Evolutionary conservation across 2,113 vertebrate genomes (phyloP), one percentile per base, ranked within the genome.

Genomic region (Elaphurus davidianus): DNA sequence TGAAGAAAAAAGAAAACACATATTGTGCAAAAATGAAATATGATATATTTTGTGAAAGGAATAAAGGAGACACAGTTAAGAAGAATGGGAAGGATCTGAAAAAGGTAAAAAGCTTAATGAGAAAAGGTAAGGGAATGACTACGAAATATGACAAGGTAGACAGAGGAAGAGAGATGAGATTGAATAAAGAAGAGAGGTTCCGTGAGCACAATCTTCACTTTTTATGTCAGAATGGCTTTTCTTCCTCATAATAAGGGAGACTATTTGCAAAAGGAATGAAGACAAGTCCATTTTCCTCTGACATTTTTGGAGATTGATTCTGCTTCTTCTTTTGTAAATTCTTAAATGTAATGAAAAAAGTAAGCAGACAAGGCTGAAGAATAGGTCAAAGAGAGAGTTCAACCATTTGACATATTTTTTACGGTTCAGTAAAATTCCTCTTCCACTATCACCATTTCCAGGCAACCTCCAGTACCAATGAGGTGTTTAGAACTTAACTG

Each of bases 201-300:
- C 54, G 8, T 0, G 1, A 83, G 45, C 14, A 36, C 40, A 91
- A 10, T 93, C 40, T 97, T 96, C 82, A 82, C 36, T 83, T 62
- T 90, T 78, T 79, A 55, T 90, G 33, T 30, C 45, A 97, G 36
- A 95, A 87, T 57, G n/a, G 2, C 17, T 91, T 97, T 96, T 36
- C 45, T 54, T 82, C 71, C 92, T 52, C 50, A 59, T 86, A 91
- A 91, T 33, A 76, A 74, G 21, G 8, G 16, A 64, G 60, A 83
- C 47, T 97, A 95, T 98, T 97, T 98, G 82, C 93, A 93, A 95
- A 94, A 95, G 4, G 64, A 92, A 95, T 85, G 88, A 98, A 96
- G 59, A 95, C 78, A 94, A 36, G 92, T 90, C 6, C 40, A 87
- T 94, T 96, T 86, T 90, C 47, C 33, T 43, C 54, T 97, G 86